Conservation (phyloP, 2,888 invertebrate genomes). For the Agriopis aurantiaria region DNA sequence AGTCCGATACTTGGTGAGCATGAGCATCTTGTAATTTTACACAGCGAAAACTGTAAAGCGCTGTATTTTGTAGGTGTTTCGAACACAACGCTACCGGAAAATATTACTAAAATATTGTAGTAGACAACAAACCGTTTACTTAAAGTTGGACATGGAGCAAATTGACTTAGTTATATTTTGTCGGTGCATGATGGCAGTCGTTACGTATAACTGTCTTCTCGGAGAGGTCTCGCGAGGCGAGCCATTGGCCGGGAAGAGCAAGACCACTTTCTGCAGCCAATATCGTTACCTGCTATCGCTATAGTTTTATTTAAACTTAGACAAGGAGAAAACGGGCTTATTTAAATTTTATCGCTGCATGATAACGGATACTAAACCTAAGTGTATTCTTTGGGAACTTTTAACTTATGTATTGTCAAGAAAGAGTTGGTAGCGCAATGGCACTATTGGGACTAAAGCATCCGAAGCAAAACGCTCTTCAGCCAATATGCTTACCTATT, state of each 20-base stretch:
- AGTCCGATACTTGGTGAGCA: slow-evolving; percentile 5
- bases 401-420: slow-evolving; percentile 14
- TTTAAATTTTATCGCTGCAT: slow-evolving; percentile 22
- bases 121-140: slow-evolving; percentile 46
- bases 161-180: slow-evolving; percentile 57
- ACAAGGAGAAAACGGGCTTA: slow-evolving; percentile 18
- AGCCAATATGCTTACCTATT: slow-evolving; percentile 5
- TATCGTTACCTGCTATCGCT: slow-evolving; percentile 40
- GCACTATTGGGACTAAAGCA: slow-evolving; percentile 25
- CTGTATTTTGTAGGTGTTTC: slow-evolving; percentile 29
- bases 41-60: slow-evolving; percentile 33
- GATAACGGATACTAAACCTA: slow-evolving; percentile 16
- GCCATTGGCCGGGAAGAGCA: slow-evolving; percentile 63
- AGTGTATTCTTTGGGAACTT: slow-evolving; percentile 22
- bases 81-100: slow-evolving; percentile 27
- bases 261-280: slow-evolving; percentile 42
- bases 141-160: slow-evolving; percentile 52
- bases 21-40: slow-evolving; percentile 21
- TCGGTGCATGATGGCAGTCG: slow-evolving; percentile 57
- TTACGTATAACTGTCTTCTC: slow-evolving; percentile 58
- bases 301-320: slow-evolving; percentile 22
- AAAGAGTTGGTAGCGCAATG: slow-evolving; percentile 22
- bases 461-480: neutral
- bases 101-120: slow-evolving; percentile 37
- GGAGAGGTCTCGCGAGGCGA: slow-evolving; percentile 59